Percentiles rank a stretch among this genome's conserved stretches.
Conservation (phyloP, 2,797 vertebrate species). For the Parambassis ranga region DNA sequence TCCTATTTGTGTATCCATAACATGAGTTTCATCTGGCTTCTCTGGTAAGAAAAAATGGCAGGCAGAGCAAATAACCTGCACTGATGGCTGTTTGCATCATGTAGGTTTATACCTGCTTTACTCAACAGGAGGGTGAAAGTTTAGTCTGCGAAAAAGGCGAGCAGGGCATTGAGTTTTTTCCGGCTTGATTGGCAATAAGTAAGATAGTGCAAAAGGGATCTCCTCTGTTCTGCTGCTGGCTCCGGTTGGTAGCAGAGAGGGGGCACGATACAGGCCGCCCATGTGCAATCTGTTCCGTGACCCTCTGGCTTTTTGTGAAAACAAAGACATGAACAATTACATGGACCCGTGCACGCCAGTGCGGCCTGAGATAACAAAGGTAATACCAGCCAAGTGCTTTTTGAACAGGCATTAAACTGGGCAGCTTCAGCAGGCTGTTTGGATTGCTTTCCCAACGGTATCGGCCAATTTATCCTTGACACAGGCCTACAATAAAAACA, state of each 20-base stretch:
- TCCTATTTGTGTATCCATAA: background rate
- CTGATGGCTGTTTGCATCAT: slow-evolving; percentile 19
- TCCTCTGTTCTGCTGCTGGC: slow-evolving; percentile 26
- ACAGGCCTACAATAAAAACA: slow-evolving; percentile 34
- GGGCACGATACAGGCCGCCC: slow-evolving; percentile 27
- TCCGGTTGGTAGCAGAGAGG: slow-evolving; percentile 43
- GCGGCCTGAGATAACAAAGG: slow-evolving; percentile 42
- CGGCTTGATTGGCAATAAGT: background rate
- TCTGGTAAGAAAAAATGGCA: background rate
- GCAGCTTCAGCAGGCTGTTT: slow-evolving; percentile 36
- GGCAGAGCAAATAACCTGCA: slow-evolving; percentile 7
- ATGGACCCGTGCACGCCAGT: background rate
- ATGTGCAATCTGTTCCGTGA: slow-evolving; percentile 73
- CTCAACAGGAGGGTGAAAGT: slow-evolving; percentile 26
- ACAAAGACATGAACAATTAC: slow-evolving; percentile 32
- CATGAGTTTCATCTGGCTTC: background rate
- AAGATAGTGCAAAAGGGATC: slow-evolving; percentile 14
- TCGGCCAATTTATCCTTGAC: slow-evolving; percentile 42
- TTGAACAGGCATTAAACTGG: slow-evolving; percentile 35
- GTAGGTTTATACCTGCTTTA: slow-evolving; percentile 4
- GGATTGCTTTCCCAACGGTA: slow-evolving; percentile 42
- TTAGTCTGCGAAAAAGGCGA: slow-evolving; percentile 34
- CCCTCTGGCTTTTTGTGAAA: slow-evolving; percentile 48
- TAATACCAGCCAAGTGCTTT: slow-evolving; percentile 55
- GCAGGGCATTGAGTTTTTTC: background rate